Evolutionary conservation across 1,140 invertebrate genomes (phyloP), one percentile per base, ranked within the genome.

Genomic region (Zaprionus vittiger): DNA sequence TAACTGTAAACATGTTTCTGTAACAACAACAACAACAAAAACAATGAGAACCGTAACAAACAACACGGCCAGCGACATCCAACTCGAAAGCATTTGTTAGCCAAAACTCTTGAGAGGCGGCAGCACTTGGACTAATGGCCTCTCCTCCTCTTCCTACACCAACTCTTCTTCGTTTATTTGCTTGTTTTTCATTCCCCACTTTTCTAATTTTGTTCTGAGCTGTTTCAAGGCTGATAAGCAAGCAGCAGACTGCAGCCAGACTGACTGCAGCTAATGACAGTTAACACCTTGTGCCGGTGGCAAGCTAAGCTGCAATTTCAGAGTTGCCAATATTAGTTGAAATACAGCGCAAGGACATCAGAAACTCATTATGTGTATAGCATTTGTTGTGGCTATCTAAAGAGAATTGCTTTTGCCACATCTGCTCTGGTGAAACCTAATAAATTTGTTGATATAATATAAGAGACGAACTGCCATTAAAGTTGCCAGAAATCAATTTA

Each of bases 1-100:
- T 12, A 59, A 12, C 24, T 34, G 22, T 72, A 79, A 83, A 80
- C 62, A 85, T 79, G 66, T 75, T 62, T 75, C 44, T 72, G 74
- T 67, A 71, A 44, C 56, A 70, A 54, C 55, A 57, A 22, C 20
- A 20, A 54, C 38, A 28, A 55, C 22, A 64, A 20, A 20, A 41
- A 37, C 57, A 62, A 49, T 12, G 41, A 22, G 34, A 72, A 67
- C 73, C 69, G 31, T 15, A 68, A 56, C 63, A 61, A 64, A 44
- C 20, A 56, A 20, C 24, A 14, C 6, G 15, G 14, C 17, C 47
- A 49, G 31, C 9, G 26, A 15, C 6, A 20, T 20, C 47, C 54
- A 41, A 41, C 56, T 67, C 17, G 52, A 44, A 54, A 60, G 52
- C 31, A 73, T 66, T 73, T 77, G 47, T 34, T 34, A 17, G n/a